phyloP scores from a whole-genome alignment of 2,888 invertebrate species.

The Hypena proboscidalis region DNA sequence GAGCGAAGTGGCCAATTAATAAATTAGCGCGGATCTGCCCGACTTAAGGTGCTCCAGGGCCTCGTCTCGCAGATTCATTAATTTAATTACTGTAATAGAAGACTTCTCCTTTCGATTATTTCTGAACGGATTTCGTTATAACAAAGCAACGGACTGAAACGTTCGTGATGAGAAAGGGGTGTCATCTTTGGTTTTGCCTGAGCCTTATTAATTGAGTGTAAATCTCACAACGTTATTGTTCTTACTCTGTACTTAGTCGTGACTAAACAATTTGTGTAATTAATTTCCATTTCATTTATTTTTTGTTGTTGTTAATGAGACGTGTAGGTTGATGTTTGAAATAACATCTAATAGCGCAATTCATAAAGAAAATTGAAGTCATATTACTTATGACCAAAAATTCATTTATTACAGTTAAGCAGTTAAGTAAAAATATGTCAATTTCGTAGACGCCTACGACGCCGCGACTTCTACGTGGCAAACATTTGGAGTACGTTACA shows the following conservation, averaged over 20 bases:
- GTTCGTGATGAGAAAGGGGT: slow-evolving; percentile 10
- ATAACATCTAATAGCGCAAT: no score
- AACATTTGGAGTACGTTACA: no score
- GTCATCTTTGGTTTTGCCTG: neutral
- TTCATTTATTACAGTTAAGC: no score
- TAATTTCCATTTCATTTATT: no score
- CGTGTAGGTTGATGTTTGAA: no score
- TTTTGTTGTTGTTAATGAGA: no score
- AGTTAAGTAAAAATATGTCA: no score
- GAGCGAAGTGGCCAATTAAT: slow-evolving; percentile 82
- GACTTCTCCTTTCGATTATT: slow-evolving; percentile 44
- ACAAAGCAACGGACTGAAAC: slow-evolving; percentile 2
- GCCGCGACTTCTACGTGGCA: neutral
- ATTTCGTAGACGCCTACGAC: neutral
- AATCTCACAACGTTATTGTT: no score
- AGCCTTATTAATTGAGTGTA: neutral
- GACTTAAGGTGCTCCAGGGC: slow-evolving; percentile 74
- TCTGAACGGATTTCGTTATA: slow-evolving; percentile 28
- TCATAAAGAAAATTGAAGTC: no score
- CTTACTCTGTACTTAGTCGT: no score
- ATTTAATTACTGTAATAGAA: slow-evolving; percentile 72
- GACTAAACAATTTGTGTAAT: no score
- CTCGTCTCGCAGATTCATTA: slow-evolving; percentile 74
- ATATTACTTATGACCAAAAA: no score
- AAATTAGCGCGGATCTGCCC: slow-evolving; percentile 79